Evolutionary conservation across 2,888 invertebrate genomes (phyloP).

Genomic region (Campoplex capitator): DNA sequence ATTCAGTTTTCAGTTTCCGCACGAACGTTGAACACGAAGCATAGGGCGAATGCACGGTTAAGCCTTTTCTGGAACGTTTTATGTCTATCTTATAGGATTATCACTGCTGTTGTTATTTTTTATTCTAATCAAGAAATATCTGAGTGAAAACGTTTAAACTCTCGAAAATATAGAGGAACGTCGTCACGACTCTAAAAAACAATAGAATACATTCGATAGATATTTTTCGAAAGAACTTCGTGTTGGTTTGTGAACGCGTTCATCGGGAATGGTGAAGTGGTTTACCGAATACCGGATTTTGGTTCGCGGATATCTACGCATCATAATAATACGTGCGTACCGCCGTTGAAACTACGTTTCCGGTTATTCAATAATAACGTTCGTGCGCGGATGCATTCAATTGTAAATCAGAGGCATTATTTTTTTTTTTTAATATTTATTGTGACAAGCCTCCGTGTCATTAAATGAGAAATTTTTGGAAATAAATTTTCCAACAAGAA

Average conservation of each 20-base stretch:
- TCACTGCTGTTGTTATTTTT: background rate
- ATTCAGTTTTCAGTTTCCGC: conserved; percentile 40
- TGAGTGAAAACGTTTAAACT: background rate
- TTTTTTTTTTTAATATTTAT: conserved; percentile 5
- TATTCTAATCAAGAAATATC: background rate
- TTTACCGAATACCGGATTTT: background rate
- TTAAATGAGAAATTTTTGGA: background rate
- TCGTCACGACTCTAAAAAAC: background rate
- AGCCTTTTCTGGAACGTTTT: background rate
- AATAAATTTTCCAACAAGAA: background rate
- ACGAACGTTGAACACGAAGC: conserved; percentile 49
- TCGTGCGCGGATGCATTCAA: background rate
- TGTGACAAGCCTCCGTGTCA: background rate
- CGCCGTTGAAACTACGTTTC: background rate
- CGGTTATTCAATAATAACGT: background rate
- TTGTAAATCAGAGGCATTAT: background rate
- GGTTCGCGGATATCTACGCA: background rate
- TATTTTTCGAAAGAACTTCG: conserved; percentile 7
- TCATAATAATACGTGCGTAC: background rate
- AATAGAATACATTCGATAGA: background rate
- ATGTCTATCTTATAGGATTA: background rate
- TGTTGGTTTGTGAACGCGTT: conserved; percentile 7
- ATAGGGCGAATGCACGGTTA: background rate
- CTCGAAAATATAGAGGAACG: background rate
- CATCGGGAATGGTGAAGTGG: background rate